Evolutionary conservation across 2,888 invertebrate genomes (phyloP).

Genomic region (Linyphia triangularis): DNA sequence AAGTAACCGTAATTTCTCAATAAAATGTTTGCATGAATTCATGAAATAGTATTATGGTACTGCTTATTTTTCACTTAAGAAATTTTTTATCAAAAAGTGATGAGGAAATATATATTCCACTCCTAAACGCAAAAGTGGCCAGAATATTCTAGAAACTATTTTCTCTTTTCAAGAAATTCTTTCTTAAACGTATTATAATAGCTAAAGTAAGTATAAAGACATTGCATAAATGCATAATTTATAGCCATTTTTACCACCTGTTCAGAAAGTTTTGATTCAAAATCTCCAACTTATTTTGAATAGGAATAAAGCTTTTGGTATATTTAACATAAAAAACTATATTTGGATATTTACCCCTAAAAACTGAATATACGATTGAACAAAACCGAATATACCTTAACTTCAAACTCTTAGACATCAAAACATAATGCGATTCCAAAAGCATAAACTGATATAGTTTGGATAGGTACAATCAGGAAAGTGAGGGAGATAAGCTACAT

Average conservation of each 20-base stretch:
- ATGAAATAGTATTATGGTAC: constrained; percentile 8
- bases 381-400: too few relatives aligned
- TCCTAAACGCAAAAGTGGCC: neutral
- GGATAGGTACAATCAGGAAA: too few relatives aligned
- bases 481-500: too few relatives aligned
- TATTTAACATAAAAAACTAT: too few relatives aligned
- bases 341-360: too few relatives aligned
- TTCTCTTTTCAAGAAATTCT: neutral
- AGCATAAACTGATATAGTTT: too few relatives aligned
- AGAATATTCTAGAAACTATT: constrained; percentile 1
- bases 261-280: constrained; percentile 53
- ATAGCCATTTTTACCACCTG: constrained; percentile 48
- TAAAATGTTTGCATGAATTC: constrained; percentile 10
- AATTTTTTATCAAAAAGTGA: constrained; percentile 37
- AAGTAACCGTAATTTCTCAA: too few relatives aligned
- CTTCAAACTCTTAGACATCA: too few relatives aligned
- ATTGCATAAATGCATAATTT: constrained; percentile 64
- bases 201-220: constrained; percentile 49
- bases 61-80: constrained; percentile 37
- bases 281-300: constrained; percentile 27
- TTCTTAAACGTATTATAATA: constrained; percentile 65
- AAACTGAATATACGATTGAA: too few relatives aligned
- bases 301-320: neutral
- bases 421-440: too few relatives aligned
- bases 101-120: constrained; percentile 16